Base-by-base conservation (phyloP, 2,113 vertebrate species). In the Mesoclemmys tuberculata region DNA sequence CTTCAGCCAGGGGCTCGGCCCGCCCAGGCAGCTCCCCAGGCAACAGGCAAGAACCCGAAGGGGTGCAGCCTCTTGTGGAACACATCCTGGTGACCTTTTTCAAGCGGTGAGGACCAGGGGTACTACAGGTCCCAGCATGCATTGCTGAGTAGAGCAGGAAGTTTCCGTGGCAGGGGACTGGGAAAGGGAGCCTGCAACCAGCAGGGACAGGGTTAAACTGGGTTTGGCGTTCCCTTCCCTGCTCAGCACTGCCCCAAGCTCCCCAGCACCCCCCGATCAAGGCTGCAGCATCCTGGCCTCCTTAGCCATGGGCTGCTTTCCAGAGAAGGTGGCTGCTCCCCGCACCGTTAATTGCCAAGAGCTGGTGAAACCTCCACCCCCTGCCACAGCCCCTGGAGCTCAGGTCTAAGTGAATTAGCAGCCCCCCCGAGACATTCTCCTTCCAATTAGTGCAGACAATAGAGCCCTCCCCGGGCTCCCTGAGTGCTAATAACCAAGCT, bases 361-460 rank as follows among this genome's bases (percentile, higher is more conserved):
- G n/a, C 38, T 19, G 58, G 46, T 6, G 12, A 55, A 80, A 54
- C 80, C 89, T 14, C 58, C 85, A 14, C 82, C 26, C 8, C 16
- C n/a, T 1, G 10, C 31, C 71, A 35, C 44, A 2, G 80, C 64
- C 44, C 58, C 79, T 22, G 46, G 35, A 22, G 29, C 56, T 22
- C 26, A 11, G 5, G 9, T 27, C 75, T 46, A 85, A 2, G 38
- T 5, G 44, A 90, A 85, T 1, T 74, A 85, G 38, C 54, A 7
- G 21, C 84, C n/a, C 56, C 56, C 13, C 18, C 21, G 89, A 87
- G 88, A 55, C 21, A 11, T 64, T 31, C 35, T n/a, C 24, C 5
- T 49, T 18, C 92, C 93, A 78, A 49, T 96, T 89, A 96, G 1
- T 3, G 86, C 58, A 52, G 4, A 48, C 91, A 96, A 58, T 41